Percentiles rank a stretch among this genome's conserved stretches.
phyloP scores from a whole-genome alignment of 2,797 vertebrate genomes.

The Sternotherus odoratus region DNA sequence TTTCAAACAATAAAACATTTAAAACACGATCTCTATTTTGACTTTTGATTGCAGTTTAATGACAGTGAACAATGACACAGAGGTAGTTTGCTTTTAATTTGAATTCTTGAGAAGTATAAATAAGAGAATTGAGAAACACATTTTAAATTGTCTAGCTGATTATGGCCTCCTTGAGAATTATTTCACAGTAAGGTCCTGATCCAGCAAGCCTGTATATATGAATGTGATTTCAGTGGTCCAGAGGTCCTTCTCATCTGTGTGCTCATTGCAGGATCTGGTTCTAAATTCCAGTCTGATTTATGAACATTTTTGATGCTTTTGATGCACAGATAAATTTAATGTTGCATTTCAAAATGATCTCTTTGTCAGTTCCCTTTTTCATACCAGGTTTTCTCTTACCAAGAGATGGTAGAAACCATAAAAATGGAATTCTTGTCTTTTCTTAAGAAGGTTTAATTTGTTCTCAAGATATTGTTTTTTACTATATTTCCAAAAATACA shows the following conservation, averaged over 20 bases:
- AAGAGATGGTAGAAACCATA: not conserved
- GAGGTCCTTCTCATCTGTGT: not conserved
- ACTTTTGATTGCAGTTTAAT: constrained; percentile 19
- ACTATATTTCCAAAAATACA: accelerated
- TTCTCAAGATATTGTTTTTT: not conserved
- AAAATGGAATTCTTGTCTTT: not conserved
- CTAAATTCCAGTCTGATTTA: not conserved
- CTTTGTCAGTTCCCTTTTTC: not conserved
- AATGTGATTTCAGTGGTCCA: not conserved
- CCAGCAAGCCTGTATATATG: not conserved
- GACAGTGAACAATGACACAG: not conserved
- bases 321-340: not conserved
- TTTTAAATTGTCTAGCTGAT: not conserved
- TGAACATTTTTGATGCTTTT: not conserved
- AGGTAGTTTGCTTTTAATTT: not conserved
- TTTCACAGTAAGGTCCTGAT: not conserved
- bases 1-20: not conserved
- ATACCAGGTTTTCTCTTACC: not conserved
- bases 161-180: not conserved
- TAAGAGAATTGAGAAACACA: not conserved
- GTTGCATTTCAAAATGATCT: not conserved
- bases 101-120: not conserved
- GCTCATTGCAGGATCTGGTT: not conserved
- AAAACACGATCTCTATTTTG: not conserved
- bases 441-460: not conserved